Evolutionary conservation across 2,888 invertebrate species (phyloP).

Genomic region (Acrobasis consociella): DNA sequence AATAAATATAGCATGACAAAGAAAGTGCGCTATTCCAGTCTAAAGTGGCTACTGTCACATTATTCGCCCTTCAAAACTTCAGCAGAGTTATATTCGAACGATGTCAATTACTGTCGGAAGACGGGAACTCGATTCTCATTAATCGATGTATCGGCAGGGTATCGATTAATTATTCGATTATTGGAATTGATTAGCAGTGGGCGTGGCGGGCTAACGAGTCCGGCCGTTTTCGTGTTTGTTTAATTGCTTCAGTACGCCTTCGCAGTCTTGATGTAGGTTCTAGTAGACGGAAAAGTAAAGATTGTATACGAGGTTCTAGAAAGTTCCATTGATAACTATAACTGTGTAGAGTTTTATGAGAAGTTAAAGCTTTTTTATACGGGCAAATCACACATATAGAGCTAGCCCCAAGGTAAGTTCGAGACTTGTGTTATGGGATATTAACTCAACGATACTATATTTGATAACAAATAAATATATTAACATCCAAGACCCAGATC

Average conservation of each 20-base stretch:
- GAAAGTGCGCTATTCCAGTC: no score
- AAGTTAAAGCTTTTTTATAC: no score
- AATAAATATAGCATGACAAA: no score
- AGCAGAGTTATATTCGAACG: conserved; percentile 6
- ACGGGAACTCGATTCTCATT: conserved; percentile 26
- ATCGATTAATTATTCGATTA: conserved; percentile 73
- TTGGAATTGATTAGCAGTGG: conserved; percentile 68
- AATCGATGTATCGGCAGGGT: conserved; percentile 41
- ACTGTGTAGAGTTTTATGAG: no score
- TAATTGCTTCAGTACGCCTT: conserved; percentile 65
- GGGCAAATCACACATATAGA: no score
- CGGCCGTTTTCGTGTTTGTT: conserved; percentile 69
- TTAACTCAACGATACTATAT: no score
- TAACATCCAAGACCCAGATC: no score
- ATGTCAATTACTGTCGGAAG: conserved; percentile 33
- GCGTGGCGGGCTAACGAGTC: conserved; percentile 65
- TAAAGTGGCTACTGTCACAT: no score
- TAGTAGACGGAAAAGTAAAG: not conserved
- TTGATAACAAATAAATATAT: no score
- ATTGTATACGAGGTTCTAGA: not conserved
- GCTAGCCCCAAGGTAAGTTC: no score
- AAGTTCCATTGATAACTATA: not conserved
- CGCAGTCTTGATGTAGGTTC: conserved; percentile 33
- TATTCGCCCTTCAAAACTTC: conserved; percentile 14
- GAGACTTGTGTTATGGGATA: no score